Conservation (phyloP, 2,888 invertebrate genomes). For the Adela reaumurella region DNA sequence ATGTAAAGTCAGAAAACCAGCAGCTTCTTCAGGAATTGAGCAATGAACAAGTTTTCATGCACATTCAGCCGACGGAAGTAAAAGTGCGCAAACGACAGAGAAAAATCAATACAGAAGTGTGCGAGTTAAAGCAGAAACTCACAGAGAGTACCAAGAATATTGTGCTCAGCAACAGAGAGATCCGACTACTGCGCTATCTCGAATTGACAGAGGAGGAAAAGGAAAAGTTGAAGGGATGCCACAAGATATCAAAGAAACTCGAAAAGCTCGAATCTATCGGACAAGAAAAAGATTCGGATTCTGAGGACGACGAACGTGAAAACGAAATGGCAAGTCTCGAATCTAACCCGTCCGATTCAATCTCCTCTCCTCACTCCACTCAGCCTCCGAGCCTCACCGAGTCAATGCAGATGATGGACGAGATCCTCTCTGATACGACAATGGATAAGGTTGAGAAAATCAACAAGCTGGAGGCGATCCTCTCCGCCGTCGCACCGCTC, state of each 20-base stretch:
- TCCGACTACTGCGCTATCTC: conserved; percentile 81
- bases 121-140: conserved; percentile 79
- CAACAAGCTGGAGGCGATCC: conserved; percentile 80
- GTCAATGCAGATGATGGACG: conserved; percentile 87
- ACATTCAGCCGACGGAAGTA: conserved; percentile 81
- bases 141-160: conserved; percentile 80
- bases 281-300: conserved; percentile 73
- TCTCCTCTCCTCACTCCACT: conserved; percentile 71
- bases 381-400: conserved; percentile 82
- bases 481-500: conserved; percentile 73
- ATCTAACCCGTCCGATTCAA: conserved; percentile 73
- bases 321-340: conserved; percentile 80
- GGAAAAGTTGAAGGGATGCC: conserved; percentile 84
- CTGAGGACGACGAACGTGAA: conserved; percentile 68
- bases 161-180: conserved; percentile 88
- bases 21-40: conserved; percentile 78
- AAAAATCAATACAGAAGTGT: conserved; percentile 86
- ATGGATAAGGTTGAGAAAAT: conserved; percentile 85
- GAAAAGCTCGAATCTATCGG: conserved; percentile 83
- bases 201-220: conserved; percentile 90
- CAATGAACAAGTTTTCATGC: conserved; percentile 82
- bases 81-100: conserved; percentile 84
- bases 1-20: conserved; percentile 68
- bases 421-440: conserved; percentile 74
- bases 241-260: conserved; percentile 88